Conservation (phyloP, 2,888 invertebrate genomes). For the Melinaea marsaeus region DNA sequence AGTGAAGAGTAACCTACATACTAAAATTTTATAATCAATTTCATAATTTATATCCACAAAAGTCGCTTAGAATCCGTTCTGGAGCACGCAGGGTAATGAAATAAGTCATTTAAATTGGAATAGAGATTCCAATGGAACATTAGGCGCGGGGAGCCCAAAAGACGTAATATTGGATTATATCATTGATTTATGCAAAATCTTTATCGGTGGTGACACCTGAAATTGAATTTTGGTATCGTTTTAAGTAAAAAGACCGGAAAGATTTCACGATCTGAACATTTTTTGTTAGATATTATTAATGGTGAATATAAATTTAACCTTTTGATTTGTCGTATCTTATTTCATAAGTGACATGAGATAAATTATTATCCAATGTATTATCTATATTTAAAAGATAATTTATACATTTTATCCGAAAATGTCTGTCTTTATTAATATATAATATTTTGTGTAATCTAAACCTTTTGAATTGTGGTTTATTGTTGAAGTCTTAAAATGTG, state of each 20-base stretch:
- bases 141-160: conserved; percentile 63
- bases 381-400: too few relatives aligned
- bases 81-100: conserved; percentile 64
- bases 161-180: conserved; percentile 74
- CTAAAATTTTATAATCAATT: conserved; percentile 73
- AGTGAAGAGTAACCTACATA: conserved; percentile 50
- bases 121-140: conserved; percentile 74
- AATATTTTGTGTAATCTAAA: too few relatives aligned
- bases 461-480: too few relatives aligned
- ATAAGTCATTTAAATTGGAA: conserved; percentile 77
- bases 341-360: too few relatives aligned
- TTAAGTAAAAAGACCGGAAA: conserved; percentile 35
- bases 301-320: conserved; percentile 5
- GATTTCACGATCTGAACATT: conserved; percentile 20
- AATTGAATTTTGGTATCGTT: conserved; percentile 69
- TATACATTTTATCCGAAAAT: too few relatives aligned
- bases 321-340: too few relatives aligned
- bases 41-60: conserved; percentile 63
- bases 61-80: conserved; percentile 51
- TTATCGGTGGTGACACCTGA: conserved; percentile 69
- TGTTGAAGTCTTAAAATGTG: too few relatives aligned
- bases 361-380: too few relatives aligned
- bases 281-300: conserved; percentile 11
- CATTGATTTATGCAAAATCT: conserved; percentile 76
- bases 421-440: too few relatives aligned